Conservation (phyloP, 2,888 invertebrate species). For the Silvanus unidentatus region DNA sequence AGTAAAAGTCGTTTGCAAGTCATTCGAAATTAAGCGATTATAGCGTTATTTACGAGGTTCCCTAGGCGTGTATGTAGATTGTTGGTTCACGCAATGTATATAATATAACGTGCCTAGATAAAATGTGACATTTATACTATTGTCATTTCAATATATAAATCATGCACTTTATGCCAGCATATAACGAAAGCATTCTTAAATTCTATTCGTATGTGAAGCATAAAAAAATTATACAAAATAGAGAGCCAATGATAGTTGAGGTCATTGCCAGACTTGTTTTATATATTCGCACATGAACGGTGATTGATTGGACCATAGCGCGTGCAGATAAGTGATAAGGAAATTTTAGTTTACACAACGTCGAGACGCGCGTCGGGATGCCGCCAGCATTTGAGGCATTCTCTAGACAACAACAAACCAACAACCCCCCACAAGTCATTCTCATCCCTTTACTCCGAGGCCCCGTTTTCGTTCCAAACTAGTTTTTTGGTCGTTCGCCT, state of each 20-base stretch:
- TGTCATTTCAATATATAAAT: conserved; percentile 30
- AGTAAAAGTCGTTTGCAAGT: conserved; percentile 22
- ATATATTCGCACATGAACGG: conserved; percentile 23
- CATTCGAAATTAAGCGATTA: conserved; percentile 31
- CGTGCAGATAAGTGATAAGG: conserved; percentile 23
- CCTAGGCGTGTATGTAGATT: conserved; percentile 25
- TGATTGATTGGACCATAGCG: conserved; percentile 24
- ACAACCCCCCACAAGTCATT: no score
- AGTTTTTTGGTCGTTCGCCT: no score
- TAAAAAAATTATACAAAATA: conserved; percentile 16
- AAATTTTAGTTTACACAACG: conserved; percentile 6
- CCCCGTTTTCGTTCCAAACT: no score
- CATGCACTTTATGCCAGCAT: conserved; percentile 30
- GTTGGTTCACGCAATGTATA: conserved; percentile 27
- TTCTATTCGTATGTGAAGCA: conserved; percentile 25
- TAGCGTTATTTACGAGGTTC: conserved; percentile 27
- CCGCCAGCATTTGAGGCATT: conserved; percentile 1
- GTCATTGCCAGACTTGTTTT: conserved; percentile 22
- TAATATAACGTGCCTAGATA: conserved; percentile 24
- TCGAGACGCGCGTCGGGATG: conserved; percentile 1
- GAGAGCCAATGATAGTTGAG: conserved; percentile 19
- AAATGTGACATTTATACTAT: conserved; percentile 30
- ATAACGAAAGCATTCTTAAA: conserved; percentile 30
- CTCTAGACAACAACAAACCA: neutral
- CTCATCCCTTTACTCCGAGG: no score